These are phyloP conservation scores for Phainopepla nitens DNA, from an alignment of 2,113 vertebrate genomes.

Conservation along the genomic window DNA sequence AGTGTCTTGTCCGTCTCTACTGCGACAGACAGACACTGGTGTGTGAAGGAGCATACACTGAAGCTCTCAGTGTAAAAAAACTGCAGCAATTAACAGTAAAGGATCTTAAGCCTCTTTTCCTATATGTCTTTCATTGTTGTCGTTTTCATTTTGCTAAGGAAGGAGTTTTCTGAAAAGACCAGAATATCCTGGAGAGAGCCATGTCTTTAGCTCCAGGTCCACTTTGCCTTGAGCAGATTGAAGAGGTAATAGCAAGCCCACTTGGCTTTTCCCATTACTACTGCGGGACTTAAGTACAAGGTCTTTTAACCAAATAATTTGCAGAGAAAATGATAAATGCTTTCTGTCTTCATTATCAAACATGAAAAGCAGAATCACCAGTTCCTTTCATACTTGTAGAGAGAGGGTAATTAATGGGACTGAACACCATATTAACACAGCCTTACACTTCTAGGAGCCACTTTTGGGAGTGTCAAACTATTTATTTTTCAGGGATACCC, in stretches of 20 bases:
- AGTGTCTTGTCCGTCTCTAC: no score
- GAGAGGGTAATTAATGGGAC: not conserved
- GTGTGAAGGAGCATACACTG: constrained; percentile 36
- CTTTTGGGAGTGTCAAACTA: not conserved
- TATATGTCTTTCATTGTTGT: not conserved
- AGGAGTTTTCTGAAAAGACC: not conserved
- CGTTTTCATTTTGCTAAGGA: not conserved
- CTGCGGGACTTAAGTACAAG: not conserved
- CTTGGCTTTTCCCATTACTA: not conserved
- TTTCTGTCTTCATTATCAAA: no score
- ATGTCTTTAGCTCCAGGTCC: not conserved
- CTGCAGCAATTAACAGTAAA: constrained; percentile 67
- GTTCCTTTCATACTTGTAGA: not conserved
- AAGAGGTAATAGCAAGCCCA: not conserved
- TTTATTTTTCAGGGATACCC: not conserved
- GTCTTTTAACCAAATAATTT: no score
- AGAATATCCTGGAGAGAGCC: not conserved
- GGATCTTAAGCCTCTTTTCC: not conserved
- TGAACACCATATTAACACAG: not conserved
- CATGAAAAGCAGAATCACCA: no score
- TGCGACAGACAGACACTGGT: not conserved
- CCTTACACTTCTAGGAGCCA: no score
- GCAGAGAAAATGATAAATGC: no score
- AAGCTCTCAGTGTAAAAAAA: constrained; percentile 68
- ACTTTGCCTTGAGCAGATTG: not conserved